Evolutionary conservation across 2,113 vertebrate genomes (phyloP).

Genomic region (Vimba vimba): DNA sequence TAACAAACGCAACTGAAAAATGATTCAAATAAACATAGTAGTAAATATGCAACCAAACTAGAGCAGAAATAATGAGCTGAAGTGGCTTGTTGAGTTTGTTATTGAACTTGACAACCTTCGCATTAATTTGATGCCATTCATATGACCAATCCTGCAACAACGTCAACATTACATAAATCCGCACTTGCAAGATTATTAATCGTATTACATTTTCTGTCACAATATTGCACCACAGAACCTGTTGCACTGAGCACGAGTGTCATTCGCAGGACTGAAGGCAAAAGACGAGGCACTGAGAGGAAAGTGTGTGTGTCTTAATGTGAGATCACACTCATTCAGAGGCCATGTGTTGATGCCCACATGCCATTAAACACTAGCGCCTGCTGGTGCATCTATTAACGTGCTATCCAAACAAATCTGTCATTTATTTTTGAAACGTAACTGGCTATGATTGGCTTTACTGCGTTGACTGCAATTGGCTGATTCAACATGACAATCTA

Average conservation of each 20-base stretch:
- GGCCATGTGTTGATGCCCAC: constrained; percentile 49
- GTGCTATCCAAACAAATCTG: constrained; percentile 56
- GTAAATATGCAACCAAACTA: neutral
- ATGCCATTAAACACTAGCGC: constrained; percentile 48
- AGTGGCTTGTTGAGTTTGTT: neutral
- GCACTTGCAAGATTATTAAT: constrained; percentile 39
- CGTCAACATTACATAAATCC: constrained; percentile 29
- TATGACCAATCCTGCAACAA: constrained; percentile 41
- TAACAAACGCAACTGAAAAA: constrained; percentile 10
- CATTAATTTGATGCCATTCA: constrained; percentile 33
- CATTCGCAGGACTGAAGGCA: neutral
- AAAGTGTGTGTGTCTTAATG: constrained; percentile 28
- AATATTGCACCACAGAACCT: constrained; percentile 22
- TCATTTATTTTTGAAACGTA: neutral
- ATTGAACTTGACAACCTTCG: constrained; percentile 6
- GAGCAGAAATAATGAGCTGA: constrained; percentile 16
- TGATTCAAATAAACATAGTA: neutral
- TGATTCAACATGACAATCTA: neutral
- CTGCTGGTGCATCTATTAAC: constrained; percentile 37
- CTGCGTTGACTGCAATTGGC: neutral
- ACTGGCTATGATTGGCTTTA: constrained; percentile 8
- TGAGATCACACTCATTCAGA: constrained; percentile 53
- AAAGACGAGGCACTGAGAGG: neutral
- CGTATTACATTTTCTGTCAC: constrained; percentile 24
- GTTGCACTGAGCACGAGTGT: neutral